Base-by-base conservation (phyloP, 2,888 invertebrate species). In the Apotomis capreana region DNA sequence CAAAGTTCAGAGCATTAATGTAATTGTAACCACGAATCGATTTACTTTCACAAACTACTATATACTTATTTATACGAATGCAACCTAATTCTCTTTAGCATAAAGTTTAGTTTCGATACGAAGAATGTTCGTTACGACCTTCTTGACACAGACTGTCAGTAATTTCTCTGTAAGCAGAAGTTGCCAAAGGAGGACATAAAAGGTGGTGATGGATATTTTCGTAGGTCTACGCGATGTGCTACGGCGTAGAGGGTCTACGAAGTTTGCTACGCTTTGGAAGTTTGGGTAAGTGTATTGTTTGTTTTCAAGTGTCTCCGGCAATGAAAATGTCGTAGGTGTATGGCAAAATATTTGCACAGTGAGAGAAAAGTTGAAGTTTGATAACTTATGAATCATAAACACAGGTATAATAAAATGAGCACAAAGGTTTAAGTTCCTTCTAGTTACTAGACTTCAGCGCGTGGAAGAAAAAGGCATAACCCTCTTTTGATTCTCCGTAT, bases 11-110 rank as follows among this genome's bases (percentile, higher is more conserved):
- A 65, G 60, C 65, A 60, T 64, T 70, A 70, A 57, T 40, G 70
- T 67, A 65, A 70, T 67, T 70, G 65, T 68, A 46, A 70, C 65
- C 55, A n/a, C 65, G 65, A 65, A 52, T 52, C 40, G 63, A 52
- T 52, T 63, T 9, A 52, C 63, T 63, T 63, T 52, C 13, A 3
- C 52, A 40, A 51, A 63, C 52, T 36, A 58, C 9, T 52, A 36
- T 13, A 5, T 4, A 8, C 12, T 12, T 4, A 26, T 49, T 49
- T 49, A 49, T 49, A 49, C 8, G 44, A 44, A 64, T 4, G 54
- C 40, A 5, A 64, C 15, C 44, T 44, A 44, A 44, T 15, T 3
- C 0, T 0, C 5, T 12, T 15, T 3, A 54, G 10, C 12, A 44
- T 44, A 54, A 15, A 44, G 54, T 26, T 44, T 12, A 15, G 10